Conservation (phyloP, 2,797 vertebrate genomes). For the Leptatherina wallacei region DNA sequence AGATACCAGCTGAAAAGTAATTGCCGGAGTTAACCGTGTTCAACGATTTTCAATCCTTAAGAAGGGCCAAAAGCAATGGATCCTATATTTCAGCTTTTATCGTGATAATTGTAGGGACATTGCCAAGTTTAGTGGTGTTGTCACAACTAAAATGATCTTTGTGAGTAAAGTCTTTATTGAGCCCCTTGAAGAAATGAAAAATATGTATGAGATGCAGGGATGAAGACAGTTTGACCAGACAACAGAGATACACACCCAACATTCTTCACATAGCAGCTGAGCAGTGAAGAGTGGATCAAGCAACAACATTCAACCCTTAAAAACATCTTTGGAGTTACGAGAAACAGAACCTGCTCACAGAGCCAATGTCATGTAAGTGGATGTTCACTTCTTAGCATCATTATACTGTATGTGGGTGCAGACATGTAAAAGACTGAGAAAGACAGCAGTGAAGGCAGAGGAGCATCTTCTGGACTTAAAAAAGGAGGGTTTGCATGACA, state of each 20-base stretch:
- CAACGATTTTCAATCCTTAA: not conserved
- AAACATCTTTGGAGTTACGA: conserved; percentile 21
- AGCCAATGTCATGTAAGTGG: conserved; percentile 1
- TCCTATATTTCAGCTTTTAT: not conserved
- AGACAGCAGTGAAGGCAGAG: conserved; percentile 17
- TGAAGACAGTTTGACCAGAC: conserved; percentile 32
- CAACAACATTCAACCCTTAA: conserved; percentile 1
- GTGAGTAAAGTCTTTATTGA: not conserved
- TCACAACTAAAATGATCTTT: not conserved
- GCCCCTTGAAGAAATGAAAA: not conserved
- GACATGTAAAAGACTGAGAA: conserved; percentile 20
- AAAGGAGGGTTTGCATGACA: conserved; percentile 52
- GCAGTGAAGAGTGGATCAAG: conserved; percentile 18
- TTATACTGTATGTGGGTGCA: conserved; percentile 4
- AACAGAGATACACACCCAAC: conserved; percentile 43
- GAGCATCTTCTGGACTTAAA: conserved; percentile 32
- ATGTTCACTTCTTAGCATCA: conserved; percentile 14
- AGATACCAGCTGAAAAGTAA: not conserved
- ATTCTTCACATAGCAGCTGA: conserved; percentile 59
- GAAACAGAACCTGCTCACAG: conserved; percentile 15
- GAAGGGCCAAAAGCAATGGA: not conserved
- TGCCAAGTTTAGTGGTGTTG: not conserved
- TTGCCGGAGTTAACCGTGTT: not conserved
- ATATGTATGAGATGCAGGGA: conserved; percentile 17
- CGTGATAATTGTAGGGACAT: not conserved